phyloP scores from a whole-genome alignment of 2,797 vertebrate species.

The Thunnus albacares region DNA sequence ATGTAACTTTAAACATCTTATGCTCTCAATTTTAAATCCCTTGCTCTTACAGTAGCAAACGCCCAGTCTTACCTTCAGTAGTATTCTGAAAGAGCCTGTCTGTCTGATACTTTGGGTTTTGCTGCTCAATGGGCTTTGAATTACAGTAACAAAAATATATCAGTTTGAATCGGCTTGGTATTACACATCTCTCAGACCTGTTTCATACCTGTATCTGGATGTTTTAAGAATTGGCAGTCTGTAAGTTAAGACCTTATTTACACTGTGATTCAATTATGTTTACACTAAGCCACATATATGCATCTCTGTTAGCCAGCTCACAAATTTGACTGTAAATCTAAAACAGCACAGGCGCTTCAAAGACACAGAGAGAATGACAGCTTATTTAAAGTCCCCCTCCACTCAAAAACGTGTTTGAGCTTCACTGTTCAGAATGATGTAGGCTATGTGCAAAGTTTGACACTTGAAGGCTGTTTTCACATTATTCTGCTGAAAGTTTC shows the following conservation, averaged over 20 bases:
- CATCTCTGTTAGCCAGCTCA: not conserved
- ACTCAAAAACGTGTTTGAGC: conserved; percentile 2
- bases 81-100: not conserved
- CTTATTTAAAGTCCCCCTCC: conserved; percentile 20
- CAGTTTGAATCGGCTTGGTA: not conserved
- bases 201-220: not conserved
- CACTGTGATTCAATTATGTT: not conserved
- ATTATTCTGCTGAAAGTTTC: no score
- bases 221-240: not conserved
- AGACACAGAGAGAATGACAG: conserved; percentile 16
- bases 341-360: conserved; percentile 5
- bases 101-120: not conserved
- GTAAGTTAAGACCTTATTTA: not conserved
- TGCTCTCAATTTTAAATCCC: conserved; percentile 15
- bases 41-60: not conserved
- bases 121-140: not conserved
- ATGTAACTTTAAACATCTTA: not conserved
- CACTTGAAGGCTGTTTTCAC: no score
- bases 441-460: no score
- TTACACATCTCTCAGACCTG: not conserved
- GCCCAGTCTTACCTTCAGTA: not conserved
- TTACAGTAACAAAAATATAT: not conserved
- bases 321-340: not conserved
- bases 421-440: no score
- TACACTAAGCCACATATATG: not conserved